Evolutionary conservation across 2,888 invertebrate species (phyloP).

Genomic region (Orchestes rusci): DNA sequence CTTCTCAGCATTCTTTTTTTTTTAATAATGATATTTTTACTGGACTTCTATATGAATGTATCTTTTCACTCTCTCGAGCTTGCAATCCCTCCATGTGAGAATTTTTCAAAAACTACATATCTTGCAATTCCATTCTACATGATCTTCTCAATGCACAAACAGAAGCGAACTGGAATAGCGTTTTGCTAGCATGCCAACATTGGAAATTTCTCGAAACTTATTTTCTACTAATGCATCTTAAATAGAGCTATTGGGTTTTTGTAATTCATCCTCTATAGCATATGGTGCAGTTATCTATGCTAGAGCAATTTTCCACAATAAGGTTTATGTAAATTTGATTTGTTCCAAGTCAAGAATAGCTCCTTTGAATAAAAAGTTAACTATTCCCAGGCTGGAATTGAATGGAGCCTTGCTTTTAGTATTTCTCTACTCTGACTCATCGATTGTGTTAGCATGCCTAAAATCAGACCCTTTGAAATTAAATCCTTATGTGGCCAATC

Average conservation of each 20-base stretch:
- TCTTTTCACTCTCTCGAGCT: no score
- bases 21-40: no score
- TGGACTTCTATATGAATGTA: no score
- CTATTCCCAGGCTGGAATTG: slow-evolving; percentile 21
- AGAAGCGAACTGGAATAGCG: no score
- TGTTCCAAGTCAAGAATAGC: slow-evolving; percentile 21
- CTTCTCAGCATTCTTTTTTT: no score
- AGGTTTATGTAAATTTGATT: slow-evolving; percentile 8
- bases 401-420: slow-evolving; percentile 15
- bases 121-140: no score
- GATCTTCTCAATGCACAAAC: no score
- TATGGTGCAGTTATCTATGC: slow-evolving; percentile 21
- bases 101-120: no score
- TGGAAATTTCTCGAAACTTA: slow-evolving; percentile 7
- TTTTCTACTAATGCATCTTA: slow-evolving; percentile 1
- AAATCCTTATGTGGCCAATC: slow-evolving; percentile 16
- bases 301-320: neutral
- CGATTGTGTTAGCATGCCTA: slow-evolving; percentile 18
- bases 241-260: slow-evolving; percentile 16
- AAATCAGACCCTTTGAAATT: slow-evolving; percentile 6
- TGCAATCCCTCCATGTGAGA: no score
- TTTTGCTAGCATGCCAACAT: slow-evolving; percentile 3
- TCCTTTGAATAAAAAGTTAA: slow-evolving; percentile 18
- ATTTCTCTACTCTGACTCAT: slow-evolving; percentile 18
- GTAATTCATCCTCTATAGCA: slow-evolving; percentile 12